Base-by-base conservation (phyloP, 2,113 vertebrate species). In the Todiramphus chloris region DNA sequence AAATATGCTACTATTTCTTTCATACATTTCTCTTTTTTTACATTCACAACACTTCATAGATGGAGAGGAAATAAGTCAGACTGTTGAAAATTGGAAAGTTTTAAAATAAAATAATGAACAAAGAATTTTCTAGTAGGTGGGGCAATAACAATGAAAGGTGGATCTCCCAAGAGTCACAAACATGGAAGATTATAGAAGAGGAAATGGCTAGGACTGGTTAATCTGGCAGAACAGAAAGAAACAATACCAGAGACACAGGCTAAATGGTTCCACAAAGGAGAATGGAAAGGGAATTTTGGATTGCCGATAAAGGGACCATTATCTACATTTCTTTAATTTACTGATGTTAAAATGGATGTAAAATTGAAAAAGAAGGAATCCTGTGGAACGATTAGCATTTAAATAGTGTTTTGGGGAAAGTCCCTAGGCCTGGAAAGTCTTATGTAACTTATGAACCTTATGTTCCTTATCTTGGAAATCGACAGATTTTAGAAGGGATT, bases 51-150 rank as follows among this genome's bases (percentile, higher is more conserved):
- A 50, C 24, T 79, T 86, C 46, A 51, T 14, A 74, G 74, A 27
- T 1, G 0, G 73, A 79, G 23, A 90, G 56, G 85, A 95, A 92
- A 68, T 30, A 95, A 93, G 35, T 79, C 64, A 91, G 80, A 67
- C 69, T 92, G 56, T 4, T 75, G 44, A 93, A 93, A 90, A 94
- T 44, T 46, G 24, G 27, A 87, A 82, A 87, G 48, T 17, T 89
- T 92, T 82, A 84, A 89, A 92, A 83, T 95, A 77, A 93, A 94
- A 90, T 94, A 81, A 70, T 0, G 8, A 92, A 83, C 16, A 50
- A 91, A 92, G 51, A 93, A 89, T 89, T 89, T 94, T 96, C 91
- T 92, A 94, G 83, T 91, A 83, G 94, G 73, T 81, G 66, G 62
- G 73, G 55, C 37, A 92, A 89, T 84, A 87, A 92, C 96, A 96